A percentile compares a stretch with the other conserved stretches of the same genome.
These are phyloP conservation scores for Cryptoprocta ferox DNA, from an alignment of 2,797 vertebrate species.

Conservation along the genomic window DNA sequence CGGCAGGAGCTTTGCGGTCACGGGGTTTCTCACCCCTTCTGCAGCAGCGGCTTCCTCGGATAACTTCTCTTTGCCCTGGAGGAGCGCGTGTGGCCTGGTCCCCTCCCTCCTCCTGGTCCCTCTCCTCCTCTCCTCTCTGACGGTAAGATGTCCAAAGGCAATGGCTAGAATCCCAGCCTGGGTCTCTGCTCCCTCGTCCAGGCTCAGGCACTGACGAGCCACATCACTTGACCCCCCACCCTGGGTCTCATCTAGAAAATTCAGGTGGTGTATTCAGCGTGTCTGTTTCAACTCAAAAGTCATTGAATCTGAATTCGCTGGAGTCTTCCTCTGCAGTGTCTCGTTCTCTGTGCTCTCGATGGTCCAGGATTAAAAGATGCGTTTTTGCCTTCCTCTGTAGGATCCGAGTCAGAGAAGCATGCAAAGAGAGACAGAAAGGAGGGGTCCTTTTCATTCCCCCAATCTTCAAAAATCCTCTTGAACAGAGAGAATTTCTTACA, in stretches of 20 bases:
- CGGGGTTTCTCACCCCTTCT: background rate
- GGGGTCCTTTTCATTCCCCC: background rate
- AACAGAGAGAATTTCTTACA: background rate
- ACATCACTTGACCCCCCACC: background rate
- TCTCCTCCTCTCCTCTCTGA: background rate
- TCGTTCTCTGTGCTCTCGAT: background rate
- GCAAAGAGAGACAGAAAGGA: background rate
- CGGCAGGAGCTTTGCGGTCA: background rate
- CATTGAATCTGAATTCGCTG: background rate
- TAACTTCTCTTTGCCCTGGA: background rate
- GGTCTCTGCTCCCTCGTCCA: background rate
- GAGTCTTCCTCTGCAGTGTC: background rate
- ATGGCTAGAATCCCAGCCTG: too few species aligned
- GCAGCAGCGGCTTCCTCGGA: background rate
- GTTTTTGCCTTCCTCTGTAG: background rate
- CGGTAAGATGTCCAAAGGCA: background rate
- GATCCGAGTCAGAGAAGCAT: background rate
- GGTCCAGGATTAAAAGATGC: background rate
- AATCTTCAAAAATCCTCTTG: background rate
- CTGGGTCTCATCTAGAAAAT: background rate
- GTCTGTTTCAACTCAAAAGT: background rate
- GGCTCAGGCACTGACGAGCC: background rate
- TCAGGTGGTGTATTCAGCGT: background rate
- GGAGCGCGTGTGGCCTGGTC: background rate
- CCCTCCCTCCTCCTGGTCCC: background rate